Base-by-base conservation (phyloP, 2,888 invertebrate genomes). In the Lithosia quadra region DNA sequence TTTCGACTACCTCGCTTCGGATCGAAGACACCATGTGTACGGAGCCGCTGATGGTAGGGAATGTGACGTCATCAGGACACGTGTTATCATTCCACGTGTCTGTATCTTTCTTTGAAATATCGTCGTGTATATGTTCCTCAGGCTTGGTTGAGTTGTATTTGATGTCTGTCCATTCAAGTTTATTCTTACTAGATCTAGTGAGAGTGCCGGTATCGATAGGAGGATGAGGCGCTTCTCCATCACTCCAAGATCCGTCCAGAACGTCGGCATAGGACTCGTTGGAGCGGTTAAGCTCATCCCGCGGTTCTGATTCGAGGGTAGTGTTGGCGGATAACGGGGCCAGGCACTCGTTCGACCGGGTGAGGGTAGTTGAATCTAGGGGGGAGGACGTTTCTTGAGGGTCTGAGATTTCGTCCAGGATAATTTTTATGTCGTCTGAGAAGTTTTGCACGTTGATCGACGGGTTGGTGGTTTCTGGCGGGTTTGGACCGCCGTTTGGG, bases 21-120 rank as follows among this genome's bases (percentile, higher is more conserved):
- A 97, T 96, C 0, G 97, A 97, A 0, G 96, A 95, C 2, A 97
- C 95, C 82, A 97, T 93, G 0, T 97, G 98, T 0, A 96, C 96
- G 49, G 97, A 97, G 43, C 97, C 96, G 77, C 97, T 97, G 67
- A 98, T 96, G 63, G 97, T 98, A 0, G 98, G 98, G 88, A 98
- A 98, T 0, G 98, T 97, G 43, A 97, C 95, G 86, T 97, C 97
- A 86, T 97, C 97, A 0, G 97, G 97, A 65, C 96, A 96, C 0
- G 97, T 96, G 87, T 97, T 97, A 67, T 98, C 98, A 83, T 97
- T 97, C 98, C 98, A 98, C 0, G 97, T 97, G 85, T 97, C 97
- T 22, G 95, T 95, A 65, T 85, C 85, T 18, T 75, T 86, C 21
- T 84, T 86, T 0, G 86, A 84, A 0, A 78, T 76, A 2, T 88